phyloP scores from a whole-genome alignment of 1,140 invertebrate genomes.

The Drosophila tristis region DNA sequence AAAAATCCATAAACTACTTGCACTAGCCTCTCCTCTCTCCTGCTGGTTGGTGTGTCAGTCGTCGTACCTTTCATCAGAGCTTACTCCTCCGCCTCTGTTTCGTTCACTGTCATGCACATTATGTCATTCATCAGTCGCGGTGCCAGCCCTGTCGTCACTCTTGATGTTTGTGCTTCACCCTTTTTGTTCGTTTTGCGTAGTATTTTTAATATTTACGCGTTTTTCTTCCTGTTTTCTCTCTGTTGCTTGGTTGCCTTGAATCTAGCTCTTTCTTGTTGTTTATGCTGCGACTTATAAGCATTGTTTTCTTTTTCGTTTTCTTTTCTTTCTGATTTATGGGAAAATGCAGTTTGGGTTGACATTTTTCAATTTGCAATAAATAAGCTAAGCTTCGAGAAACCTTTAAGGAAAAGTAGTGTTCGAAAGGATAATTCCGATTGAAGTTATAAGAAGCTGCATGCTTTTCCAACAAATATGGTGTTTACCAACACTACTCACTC shows the following conservation, averaged over 20 bases:
- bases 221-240: slow-evolving; percentile 65
- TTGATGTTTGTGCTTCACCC: slow-evolving; percentile 36
- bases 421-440: no score
- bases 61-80: no score
- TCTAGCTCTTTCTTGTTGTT: slow-evolving; percentile 26
- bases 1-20: slow-evolving; percentile 80
- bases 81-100: slow-evolving; percentile 1
- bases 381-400: slow-evolving; percentile 24
- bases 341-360: slow-evolving; percentile 50
- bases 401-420: neutral
- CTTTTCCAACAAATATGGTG: no score
- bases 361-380: slow-evolving; percentile 75
- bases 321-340: slow-evolving; percentile 57
- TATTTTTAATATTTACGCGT: slow-evolving; percentile 68
- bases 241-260: slow-evolving; percentile 6
- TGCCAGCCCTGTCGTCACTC: slow-evolving; percentile 19
- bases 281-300: slow-evolving; percentile 33
- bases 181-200: slow-evolving; percentile 53
- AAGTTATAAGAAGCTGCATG: no score
- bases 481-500: no score
- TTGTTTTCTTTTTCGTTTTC: slow-evolving; percentile 28
- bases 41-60: no score
- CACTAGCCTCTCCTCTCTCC: slow-evolving; percentile 13
- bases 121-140: slow-evolving; percentile 71
- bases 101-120: slow-evolving; percentile 54